These are phyloP conservation scores for Troglohyphantes excavatus DNA, from an alignment of 2,888 invertebrate species.

Conservation along the genomic window DNA sequence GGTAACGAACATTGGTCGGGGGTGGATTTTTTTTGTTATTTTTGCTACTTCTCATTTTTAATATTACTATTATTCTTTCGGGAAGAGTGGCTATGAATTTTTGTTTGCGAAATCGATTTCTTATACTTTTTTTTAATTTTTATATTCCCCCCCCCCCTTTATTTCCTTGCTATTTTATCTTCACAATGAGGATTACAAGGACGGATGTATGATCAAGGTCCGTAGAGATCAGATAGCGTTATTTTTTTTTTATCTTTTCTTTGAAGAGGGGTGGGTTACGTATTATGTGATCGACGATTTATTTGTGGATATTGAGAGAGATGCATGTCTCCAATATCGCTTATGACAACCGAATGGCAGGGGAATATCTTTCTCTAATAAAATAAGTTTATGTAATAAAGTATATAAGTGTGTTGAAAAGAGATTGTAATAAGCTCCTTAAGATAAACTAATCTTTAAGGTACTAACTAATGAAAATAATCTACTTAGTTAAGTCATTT, in stretches of 20 bases:
- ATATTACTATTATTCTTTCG: not conserved
- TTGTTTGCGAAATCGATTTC: conserved; percentile 5
- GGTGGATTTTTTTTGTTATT: not conserved
- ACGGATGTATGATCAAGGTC: conserved; percentile 32
- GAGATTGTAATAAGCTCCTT: not conserved
- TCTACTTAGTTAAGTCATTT: too few species aligned
- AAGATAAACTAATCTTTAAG: not conserved
- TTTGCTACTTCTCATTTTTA: not conserved
- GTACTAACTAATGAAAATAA: too few species aligned
- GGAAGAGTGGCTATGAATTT: not conserved
- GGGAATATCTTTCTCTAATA: not conserved
- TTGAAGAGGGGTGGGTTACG: not conserved
- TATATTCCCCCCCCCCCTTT: conserved; percentile 10
- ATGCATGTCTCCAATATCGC: not conserved
- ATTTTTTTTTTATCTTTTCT: not conserved
- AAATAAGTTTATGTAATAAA: not conserved
- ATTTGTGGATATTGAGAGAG: not conserved
- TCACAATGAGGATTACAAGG: conserved; percentile 36
- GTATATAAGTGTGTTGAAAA: not conserved
- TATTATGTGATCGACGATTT: not conserved
- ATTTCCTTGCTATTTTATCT: conserved; percentile 36
- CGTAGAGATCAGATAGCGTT: conserved; percentile 9
- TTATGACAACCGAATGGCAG: not conserved
- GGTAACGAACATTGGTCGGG: conserved; percentile 25
- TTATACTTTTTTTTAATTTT: not conserved